phyloP scores from a whole-genome alignment of 2,888 invertebrate genomes.

The Drosophila quinaria region DNA sequence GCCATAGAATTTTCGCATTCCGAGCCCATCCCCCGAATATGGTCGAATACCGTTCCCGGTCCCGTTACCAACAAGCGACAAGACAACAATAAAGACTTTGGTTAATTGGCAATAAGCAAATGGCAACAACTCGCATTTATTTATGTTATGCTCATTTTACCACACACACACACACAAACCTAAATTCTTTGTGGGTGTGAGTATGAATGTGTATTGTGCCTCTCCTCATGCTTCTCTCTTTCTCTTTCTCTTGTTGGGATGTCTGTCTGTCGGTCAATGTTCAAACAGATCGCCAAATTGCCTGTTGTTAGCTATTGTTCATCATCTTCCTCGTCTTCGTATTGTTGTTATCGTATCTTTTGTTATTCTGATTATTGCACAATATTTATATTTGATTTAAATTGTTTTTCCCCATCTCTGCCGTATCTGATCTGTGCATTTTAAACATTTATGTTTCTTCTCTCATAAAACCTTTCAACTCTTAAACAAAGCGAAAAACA shows the following conservation, averaged over 20 bases:
- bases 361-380: slow-evolving; percentile 60
- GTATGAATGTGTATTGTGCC: slow-evolving; percentile 1
- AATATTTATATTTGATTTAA: slow-evolving; percentile 74
- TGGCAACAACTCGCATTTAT: slow-evolving; percentile 76
- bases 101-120: slow-evolving; percentile 81
- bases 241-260: slow-evolving; percentile 12
- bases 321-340: not conserved
- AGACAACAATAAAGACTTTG: slow-evolving; percentile 77
- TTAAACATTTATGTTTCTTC: slow-evolving; percentile 28
- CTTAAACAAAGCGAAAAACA: slow-evolving; percentile 4
- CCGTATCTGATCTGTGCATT: not conserved
- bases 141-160: slow-evolving; percentile 68
- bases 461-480: slow-evolving; percentile 29
- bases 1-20: slow-evolving; percentile 68
- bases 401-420: slow-evolving; percentile 44
- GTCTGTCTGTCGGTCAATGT: slow-evolving; percentile 63
- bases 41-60: slow-evolving; percentile 14
- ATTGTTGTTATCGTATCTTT: slow-evolving; percentile 26
- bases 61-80: slow-evolving; percentile 46
- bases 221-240: not conserved
- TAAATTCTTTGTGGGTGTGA: not conserved
- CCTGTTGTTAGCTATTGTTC: slow-evolving; percentile 38
- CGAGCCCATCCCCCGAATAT: slow-evolving; percentile 16
- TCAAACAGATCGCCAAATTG: slow-evolving; percentile 60
- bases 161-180: slow-evolving; percentile 19